phyloP scores from a whole-genome alignment of 2,113 vertebrate genomes.

The Picathartes gymnocephalus region DNA sequence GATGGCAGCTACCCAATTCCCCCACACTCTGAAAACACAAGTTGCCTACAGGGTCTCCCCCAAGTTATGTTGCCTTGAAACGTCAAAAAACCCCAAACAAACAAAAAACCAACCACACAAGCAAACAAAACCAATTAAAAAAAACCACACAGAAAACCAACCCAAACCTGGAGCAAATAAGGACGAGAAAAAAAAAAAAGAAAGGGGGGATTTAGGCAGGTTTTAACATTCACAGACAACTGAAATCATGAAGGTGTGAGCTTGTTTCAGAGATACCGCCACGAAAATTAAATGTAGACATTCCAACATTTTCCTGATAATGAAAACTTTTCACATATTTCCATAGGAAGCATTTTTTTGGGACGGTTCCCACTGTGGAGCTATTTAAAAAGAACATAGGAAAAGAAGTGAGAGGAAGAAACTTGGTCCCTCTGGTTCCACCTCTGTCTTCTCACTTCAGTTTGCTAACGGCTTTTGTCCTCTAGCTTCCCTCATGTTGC shows the following conservation, averaged over 20 bases:
- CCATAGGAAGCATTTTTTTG: background rate
- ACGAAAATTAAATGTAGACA: background rate
- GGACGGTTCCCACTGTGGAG: background rate
- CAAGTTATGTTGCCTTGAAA: background rate
- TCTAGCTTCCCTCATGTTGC: background rate
- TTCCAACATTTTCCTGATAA: background rate
- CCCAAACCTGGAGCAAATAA: background rate
- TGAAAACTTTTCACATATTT: background rate
- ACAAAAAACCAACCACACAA: too few relatives aligned
- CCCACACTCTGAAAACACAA: background rate
- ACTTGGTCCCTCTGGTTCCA: background rate
- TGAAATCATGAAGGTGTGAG: background rate
- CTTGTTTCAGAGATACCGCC: background rate
- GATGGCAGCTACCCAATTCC: background rate
- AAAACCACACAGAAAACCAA: background rate
- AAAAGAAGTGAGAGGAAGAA: background rate
- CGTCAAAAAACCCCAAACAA: background rate
- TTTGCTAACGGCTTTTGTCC: background rate
- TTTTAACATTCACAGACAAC: background rate
- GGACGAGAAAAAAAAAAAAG: rapidly evolving
- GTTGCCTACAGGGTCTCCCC: background rate
- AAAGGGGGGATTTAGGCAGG: rapidly evolving
- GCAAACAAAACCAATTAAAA: background rate
- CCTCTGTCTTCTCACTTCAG: background rate
- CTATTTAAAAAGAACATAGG: background rate